Evolutionary conservation across 2,797 vertebrate species (phyloP), one percentile per base, ranked within the genome.

Genomic region (Distichodus sexfasciatus): DNA sequence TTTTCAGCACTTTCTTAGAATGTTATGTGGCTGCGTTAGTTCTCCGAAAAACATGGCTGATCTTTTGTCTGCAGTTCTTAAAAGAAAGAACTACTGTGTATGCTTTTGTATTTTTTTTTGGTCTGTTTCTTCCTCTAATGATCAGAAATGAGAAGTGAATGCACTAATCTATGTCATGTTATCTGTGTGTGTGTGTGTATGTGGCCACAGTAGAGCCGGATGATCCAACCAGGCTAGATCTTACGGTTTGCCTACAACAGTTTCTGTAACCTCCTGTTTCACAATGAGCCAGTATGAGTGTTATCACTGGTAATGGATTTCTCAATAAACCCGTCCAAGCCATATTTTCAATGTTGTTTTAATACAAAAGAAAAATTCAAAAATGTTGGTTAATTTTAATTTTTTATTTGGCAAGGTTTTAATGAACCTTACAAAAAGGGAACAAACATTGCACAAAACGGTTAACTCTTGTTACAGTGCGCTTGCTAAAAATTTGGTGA

Each of bases 61-160:
- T 9, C n/a, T 24, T 12, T 58, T 38, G 23, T 69, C 66, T 66
- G 75, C 55, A 53, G 21, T 28, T 40, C 44, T 7, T 3, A 17
- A 28, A n/a, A 61, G n/a, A 73, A 36, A 41, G 57, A 48, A 36
- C 15, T 29, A 38, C 24, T 57, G 23, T 47, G 50, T 46, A 38
- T 50, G 29, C 61, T 28, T 53, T n/a, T 64, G 58, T 46, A 48
- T 69, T 28, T 50, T 47, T 21, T 43, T 36, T 24, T 55, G 51
- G 47, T 53, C 53, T 28, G 35, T 60, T 72, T 62, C 15, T 71
- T 71, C 59, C 68, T 65, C 29, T 55, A 51, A 31, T n/a, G n/a
- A n/a, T 53, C 38, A 66, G 47, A 67, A 62, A 44, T 26, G 17
- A 54, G 77, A 77, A 69, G 67, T 41, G 31, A n/a, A 24, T 36